phyloP scores from a whole-genome alignment of 1,140 invertebrate species.

The Dufourea novaeangliae region DNA sequence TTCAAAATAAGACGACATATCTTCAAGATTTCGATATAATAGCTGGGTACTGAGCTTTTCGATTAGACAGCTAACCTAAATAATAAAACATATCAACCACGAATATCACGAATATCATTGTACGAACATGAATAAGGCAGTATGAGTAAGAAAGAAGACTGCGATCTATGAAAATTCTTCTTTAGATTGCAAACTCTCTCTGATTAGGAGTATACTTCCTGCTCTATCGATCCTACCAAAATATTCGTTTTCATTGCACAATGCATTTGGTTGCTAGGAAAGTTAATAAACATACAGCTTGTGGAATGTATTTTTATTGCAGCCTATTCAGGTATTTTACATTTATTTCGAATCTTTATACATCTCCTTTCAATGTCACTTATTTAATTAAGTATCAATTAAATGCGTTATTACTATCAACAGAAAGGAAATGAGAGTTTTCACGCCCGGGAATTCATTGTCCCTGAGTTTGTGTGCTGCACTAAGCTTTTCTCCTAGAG shows the following conservation, averaged over 20 bases:
- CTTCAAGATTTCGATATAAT: slow-evolving; percentile 11
- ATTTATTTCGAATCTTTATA: too few species aligned
- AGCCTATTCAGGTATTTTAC: too few species aligned
- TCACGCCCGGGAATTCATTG: too few species aligned
- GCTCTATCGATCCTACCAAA: not conserved
- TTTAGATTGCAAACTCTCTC: slow-evolving; percentile 1
- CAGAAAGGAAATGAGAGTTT: too few species aligned
- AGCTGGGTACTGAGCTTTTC: not conserved
- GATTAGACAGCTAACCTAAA: slow-evolving; percentile 52
- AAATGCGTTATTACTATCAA: too few species aligned
- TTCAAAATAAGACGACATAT: slow-evolving; percentile 80
- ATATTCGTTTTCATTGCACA: not conserved
- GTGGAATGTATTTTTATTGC: too few species aligned
- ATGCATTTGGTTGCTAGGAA: too few species aligned
- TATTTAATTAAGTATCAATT: too few species aligned
- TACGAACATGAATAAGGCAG: not conserved
- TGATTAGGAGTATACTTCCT: not conserved
- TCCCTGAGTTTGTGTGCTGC: too few species aligned
- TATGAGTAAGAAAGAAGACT: not conserved
- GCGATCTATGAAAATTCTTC: not conserved
- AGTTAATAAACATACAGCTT: too few species aligned
- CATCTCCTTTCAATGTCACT: too few species aligned
- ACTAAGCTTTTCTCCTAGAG: too few species aligned
- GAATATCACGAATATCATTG: slow-evolving; percentile 22
- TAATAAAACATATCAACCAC: slow-evolving; percentile 23